phyloP scores from a whole-genome alignment of 2,888 invertebrate species.

The Pyralis farinalis region DNA sequence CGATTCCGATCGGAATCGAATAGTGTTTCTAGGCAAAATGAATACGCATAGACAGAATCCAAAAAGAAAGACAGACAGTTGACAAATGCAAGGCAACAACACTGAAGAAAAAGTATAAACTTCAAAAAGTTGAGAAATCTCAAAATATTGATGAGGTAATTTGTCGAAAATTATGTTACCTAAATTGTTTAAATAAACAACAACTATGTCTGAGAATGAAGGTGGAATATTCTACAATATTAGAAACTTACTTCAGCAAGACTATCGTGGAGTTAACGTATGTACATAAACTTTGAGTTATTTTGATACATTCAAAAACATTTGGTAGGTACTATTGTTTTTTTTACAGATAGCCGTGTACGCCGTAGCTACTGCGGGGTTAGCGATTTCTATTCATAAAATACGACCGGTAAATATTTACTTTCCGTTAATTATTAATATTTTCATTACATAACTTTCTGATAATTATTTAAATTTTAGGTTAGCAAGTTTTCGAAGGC shows the following conservation, averaged over 20 bases:
- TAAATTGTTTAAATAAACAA: slow-evolving; percentile 25
- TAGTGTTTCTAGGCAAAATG: too few species aligned
- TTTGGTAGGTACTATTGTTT: slow-evolving; percentile 18
- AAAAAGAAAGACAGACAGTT: too few species aligned
- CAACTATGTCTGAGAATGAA: slow-evolving; percentile 54
- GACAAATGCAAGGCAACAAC: too few species aligned
- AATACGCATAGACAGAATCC: too few species aligned
- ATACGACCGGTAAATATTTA: slow-evolving; percentile 79
- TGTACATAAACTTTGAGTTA: slow-evolving; percentile 22
- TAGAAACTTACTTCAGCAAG: slow-evolving; percentile 57
- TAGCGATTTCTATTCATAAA: slow-evolving; percentile 78
- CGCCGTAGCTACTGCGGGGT: slow-evolving; percentile 77
- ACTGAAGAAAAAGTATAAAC: too few species aligned
- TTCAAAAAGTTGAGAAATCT: slow-evolving; percentile 35
- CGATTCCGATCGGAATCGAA: too few species aligned
- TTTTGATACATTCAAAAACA: slow-evolving; percentile 4
- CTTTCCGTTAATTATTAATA: slow-evolving; percentile 21
- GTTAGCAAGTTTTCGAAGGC: slow-evolving; percentile 83
- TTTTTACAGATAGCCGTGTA: slow-evolving; percentile 78
- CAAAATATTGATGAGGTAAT: slow-evolving; percentile 64
- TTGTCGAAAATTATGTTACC: slow-evolving; percentile 46
- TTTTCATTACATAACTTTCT: slow-evolving; percentile 56
- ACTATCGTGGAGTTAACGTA: slow-evolving; percentile 73
- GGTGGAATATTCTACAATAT: slow-evolving; percentile 51
- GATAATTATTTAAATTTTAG: slow-evolving; percentile 47